Base-by-base conservation (phyloP, 2,113 vertebrate species). In the Zootoca vivipara region DNA sequence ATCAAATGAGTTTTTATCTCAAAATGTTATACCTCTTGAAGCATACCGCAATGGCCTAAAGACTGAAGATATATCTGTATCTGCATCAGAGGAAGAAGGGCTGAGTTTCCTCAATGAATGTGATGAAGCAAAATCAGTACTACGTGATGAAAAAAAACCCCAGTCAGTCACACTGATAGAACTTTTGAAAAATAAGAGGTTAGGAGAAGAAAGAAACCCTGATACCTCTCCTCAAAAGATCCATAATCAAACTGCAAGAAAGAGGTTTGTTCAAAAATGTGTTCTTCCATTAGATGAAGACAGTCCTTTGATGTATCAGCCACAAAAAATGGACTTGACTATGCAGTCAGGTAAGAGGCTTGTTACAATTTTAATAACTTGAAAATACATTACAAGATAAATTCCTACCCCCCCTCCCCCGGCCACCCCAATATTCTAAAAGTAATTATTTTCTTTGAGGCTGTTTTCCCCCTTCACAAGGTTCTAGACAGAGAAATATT, bases 111-210 rank as follows among this genome's bases (percentile, higher is more conserved):
- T 95, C 89, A 97, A 96, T 89, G 97, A 96, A 91, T 96, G 91
- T 90, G 95, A 97, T 90, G 98, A 98, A 94, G 92, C 96, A 87
- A 97, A 98, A 93, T 92, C 97, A 91, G 95, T 96, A 85, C 94
- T 96, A 38, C 93, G 83, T 64, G 96, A 96, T 95, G 97, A 96
- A 78, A 98, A 97, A 96, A 95, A 95, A 94, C 94, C 89, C 88
- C 97, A 97, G 69, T 97, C 97, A 38, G 96, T 98, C 93, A 97
- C 98, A 95, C 97, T 98, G 95, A 98, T 98, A 93, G 97, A 98
- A 95, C 97, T 99, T 83, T 97, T 99, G 90, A 97, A 97, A 97
- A 96, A 96, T 92, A 98, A 96, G 96, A 97, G 96, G 90, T 95
- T 97, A 92, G 97, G 97, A 92, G 98, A 99, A 93, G 98, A 97